A percentile compares a stretch with the other conserved stretches of the same genome.
phyloP scores from a whole-genome alignment of 2,797 vertebrate genomes.

The Melanotaenia parkinsoni region DNA sequence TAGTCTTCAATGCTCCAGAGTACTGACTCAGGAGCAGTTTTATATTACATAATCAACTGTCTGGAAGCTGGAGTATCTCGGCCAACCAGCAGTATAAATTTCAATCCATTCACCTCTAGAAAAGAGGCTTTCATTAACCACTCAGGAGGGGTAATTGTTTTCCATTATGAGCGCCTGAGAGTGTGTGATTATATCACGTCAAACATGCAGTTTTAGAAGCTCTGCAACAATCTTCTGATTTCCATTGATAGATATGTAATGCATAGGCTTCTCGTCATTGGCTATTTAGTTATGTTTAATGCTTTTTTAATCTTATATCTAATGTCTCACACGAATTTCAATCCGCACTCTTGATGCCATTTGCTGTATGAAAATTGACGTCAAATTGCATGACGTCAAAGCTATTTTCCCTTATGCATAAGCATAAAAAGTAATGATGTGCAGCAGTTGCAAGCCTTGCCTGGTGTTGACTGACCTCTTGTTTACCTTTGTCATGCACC shows the following conservation, averaged over 20 bases:
- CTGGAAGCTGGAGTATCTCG: constrained; percentile 49
- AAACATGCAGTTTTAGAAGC: constrained; percentile 8
- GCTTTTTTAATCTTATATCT: neutral
- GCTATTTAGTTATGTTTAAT: neutral
- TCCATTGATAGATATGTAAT: constrained; percentile 1
- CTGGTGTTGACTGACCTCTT: constrained; percentile 1
- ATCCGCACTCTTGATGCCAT: neutral
- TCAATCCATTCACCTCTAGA: constrained; percentile 20
- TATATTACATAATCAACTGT: constrained; percentile 70
- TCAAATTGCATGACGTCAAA: constrained; percentile 51
- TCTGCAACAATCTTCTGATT: neutral
- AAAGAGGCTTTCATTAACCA: constrained; percentile 10
- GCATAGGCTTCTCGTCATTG: neutral
- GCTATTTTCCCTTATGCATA: neutral
- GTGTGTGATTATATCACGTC: neutral
- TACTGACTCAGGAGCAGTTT: constrained; percentile 52
- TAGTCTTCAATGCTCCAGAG: constrained; percentile 56
- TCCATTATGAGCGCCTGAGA: neutral
- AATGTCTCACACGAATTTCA: neutral
- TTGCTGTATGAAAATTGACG: constrained; percentile 30
- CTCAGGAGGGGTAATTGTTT: constrained; percentile 15
- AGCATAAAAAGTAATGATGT: constrained; percentile 5
- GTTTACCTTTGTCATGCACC: constrained; percentile 41
- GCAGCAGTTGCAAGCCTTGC: constrained; percentile 1
- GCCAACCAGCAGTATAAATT: constrained; percentile 44